These are phyloP conservation scores for Indri indri DNA, from an alignment of 2,113 vertebrate species.

Conservation along the genomic window DNA sequence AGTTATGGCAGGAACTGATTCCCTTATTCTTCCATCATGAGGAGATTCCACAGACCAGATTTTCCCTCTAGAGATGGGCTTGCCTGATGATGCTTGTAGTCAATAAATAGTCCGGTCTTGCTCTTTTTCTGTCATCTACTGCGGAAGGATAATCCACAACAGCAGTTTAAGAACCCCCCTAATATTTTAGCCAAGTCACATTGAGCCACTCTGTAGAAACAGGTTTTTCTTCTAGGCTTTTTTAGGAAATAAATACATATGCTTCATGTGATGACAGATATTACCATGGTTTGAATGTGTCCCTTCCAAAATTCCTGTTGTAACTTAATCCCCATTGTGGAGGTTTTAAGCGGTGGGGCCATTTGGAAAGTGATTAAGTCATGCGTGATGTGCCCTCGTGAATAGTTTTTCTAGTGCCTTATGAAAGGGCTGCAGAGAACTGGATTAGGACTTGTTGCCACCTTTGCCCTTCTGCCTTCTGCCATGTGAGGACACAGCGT, in stretches of 20 bases:
- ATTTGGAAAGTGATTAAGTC: neutral
- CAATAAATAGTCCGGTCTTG: neutral
- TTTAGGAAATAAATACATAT: neutral
- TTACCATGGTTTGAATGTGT: neutral
- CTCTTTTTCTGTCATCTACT: neutral
- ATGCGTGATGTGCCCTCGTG: neutral
- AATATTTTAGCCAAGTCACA: neutral
- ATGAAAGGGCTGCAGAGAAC: neutral
- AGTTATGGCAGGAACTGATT: neutral
- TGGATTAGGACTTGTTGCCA: neutral
- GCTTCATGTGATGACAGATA: neutral
- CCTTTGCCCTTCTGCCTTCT: neutral
- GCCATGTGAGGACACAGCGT: neutral
- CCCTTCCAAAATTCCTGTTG: neutral
- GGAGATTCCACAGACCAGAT: neutral
- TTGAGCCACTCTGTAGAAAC: neutral
- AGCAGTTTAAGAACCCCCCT: neutral
- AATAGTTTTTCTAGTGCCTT: neutral
- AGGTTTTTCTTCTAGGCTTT: neutral
- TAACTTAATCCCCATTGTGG: neutral
- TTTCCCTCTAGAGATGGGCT: neutral
- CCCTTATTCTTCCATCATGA: neutral
- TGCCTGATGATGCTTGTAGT: neutral
- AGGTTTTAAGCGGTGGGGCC: neutral
- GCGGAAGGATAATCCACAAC: neutral